Evolutionary conservation across 2,797 vertebrate species (phyloP), one percentile per base, ranked within the genome.

Genomic region (Holocentrus rufus): DNA sequence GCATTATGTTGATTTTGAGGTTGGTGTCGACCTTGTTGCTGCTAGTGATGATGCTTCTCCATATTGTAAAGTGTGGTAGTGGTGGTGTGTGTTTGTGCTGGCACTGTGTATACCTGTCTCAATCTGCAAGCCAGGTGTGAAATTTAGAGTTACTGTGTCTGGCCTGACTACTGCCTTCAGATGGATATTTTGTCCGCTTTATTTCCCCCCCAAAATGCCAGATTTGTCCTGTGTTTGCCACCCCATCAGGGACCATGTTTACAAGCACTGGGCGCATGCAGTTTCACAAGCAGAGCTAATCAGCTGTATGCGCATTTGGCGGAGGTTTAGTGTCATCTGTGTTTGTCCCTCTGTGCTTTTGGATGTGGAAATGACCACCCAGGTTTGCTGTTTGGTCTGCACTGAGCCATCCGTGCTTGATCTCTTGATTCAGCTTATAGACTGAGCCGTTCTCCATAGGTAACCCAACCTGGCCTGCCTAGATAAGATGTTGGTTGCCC

Each of bases 401-500:
- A 59, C 1, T 0, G 36, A 22, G 4, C 46, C n/a, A 10, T 68
- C 25, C 27, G n/a, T 39, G 27, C 50, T 52, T 87, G 85, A 88
- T 91, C 70, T 86, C 79, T 83, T 82, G 81, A 88, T 87, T 84
- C 54, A 65, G 61, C 57, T 42, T 72, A 52, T 65, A 47, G 61
- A 39, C 75, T 80, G 7, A 44, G 58, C 57, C 53, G 53, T 79
- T 81, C 53, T 10, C 59, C 72, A 31, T 50, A 27, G 70, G 93
- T 92, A 94, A 94, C 84, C 77, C 69, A 86, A 93, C 85, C 91
- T 76, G 39, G 68, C 44, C 60, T 36, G 74, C 77, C 86, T 72
- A 89, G 93, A 92, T 93, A 91, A 84, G 79, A 83, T 92, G 87
- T 83, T 88, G 87, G 93, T 94, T 93, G 85, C 92, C 91, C 53